These are phyloP conservation scores for Erythrolamprus reginae DNA, from an alignment of 2,113 vertebrate genomes.

Conservation along the genomic window DNA sequence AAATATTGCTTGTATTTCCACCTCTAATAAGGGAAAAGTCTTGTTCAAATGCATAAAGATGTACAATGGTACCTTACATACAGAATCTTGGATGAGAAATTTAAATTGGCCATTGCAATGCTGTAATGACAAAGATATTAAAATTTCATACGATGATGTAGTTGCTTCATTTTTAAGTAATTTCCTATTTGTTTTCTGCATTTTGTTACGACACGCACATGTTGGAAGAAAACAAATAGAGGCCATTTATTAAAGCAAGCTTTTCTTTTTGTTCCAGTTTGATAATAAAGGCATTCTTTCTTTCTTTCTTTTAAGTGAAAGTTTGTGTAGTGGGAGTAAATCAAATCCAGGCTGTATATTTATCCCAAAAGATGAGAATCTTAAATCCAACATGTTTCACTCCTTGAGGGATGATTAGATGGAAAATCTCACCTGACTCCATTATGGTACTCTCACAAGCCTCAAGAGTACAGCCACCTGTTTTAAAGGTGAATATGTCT, in stretches of 20 bases:
- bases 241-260: neutral
- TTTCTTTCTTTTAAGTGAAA: neutral
- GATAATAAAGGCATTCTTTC: neutral
- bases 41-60: slow-evolving; percentile 12
- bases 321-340: neutral
- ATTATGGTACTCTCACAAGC: neutral
- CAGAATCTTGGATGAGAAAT: slow-evolving; percentile 2
- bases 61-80: neutral
- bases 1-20: neutral
- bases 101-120: slow-evolving; percentile 2
- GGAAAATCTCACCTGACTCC: neutral
- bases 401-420: neutral
- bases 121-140: neutral
- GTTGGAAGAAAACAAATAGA: neutral
- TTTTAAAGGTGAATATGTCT: neutral
- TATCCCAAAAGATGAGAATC: neutral
- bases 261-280: neutral
- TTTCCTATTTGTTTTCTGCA: neutral
- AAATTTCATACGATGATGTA: neutral
- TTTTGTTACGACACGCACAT: neutral
- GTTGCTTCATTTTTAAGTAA: neutral
- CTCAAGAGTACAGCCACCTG: neutral
- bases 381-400: neutral
- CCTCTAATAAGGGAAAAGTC: neutral
- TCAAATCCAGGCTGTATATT: neutral